These are phyloP conservation scores for Rhyacichthys aspro DNA, from an alignment of 2,797 vertebrate genomes.

Conservation along the genomic window DNA sequence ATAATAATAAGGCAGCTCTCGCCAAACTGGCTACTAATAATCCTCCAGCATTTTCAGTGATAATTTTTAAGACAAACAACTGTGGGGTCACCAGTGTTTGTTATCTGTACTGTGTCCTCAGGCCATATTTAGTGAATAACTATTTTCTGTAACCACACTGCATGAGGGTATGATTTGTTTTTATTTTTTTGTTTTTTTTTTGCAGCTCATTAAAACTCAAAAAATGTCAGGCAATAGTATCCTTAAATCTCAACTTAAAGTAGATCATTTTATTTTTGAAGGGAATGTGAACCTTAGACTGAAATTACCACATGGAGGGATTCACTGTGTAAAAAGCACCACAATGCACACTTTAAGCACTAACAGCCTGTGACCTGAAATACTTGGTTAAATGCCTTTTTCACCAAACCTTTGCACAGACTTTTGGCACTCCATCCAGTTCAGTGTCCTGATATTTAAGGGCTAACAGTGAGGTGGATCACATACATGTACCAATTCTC, in stretches of 20 bases:
- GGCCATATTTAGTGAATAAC: constrained; percentile 42
- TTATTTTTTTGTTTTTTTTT: neutral
- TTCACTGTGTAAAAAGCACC: constrained; percentile 26
- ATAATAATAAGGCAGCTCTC: constrained; percentile 48
- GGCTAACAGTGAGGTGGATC: constrained; percentile 36
- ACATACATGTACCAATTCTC: constrained; percentile 12
- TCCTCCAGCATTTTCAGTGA: constrained; percentile 16
- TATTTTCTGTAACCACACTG: too few species aligned
- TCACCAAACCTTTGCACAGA: constrained; percentile 34
- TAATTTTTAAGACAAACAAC: constrained; percentile 22
- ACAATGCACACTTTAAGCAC: constrained; percentile 45
- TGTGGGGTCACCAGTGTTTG: constrained; percentile 14
- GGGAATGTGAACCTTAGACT: constrained; percentile 6
- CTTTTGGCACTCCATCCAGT: constrained; percentile 54
- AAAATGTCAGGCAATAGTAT: constrained; percentile 18
- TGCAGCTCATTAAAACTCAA: neutral
- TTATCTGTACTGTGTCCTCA: constrained; percentile 38
- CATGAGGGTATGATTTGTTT: constrained; percentile 6
- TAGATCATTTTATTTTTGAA: constrained; percentile 1
- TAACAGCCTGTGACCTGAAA: constrained; percentile 26
- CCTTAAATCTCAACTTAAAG: constrained; percentile 15
- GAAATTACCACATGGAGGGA: constrained; percentile 21
- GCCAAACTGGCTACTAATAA: constrained; percentile 23
- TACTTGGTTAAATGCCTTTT: constrained; percentile 44
- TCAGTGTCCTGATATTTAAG: constrained; percentile 45